Percentiles rank a stretch among this genome's conserved stretches.
phyloP scores from a whole-genome alignment of 2,113 vertebrate species.

The Oreochromis aureus region DNA sequence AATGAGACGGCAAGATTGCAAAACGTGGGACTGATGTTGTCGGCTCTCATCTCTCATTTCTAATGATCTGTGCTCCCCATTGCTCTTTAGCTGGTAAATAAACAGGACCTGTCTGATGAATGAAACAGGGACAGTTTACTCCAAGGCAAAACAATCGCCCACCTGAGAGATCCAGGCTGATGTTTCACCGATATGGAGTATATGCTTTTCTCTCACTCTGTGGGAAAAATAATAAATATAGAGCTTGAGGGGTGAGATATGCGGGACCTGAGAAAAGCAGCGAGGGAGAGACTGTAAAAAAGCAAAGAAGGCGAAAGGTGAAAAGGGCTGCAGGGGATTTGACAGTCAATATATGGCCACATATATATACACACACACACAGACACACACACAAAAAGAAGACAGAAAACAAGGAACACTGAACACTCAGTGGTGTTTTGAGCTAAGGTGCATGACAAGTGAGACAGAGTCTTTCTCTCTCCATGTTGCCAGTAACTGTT shows the following conservation, averaged over 20 bases:
- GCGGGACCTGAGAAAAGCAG: neutral
- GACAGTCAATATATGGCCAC: neutral
- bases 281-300: neutral
- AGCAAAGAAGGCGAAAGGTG: neutral
- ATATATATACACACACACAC: neutral
- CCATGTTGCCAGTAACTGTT: neutral
- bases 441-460: constrained; percentile 41
- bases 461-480: neutral
- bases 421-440: neutral
- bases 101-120: constrained; percentile 26
- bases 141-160: neutral
- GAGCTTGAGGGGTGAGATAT: neutral
- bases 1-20: neutral
- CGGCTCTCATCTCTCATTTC: constrained; percentile 19
- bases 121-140: constrained; percentile 3
- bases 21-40: neutral
- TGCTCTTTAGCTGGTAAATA: constrained; percentile 2
- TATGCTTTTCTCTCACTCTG: neutral
- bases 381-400: neutral
- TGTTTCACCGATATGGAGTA: neutral
- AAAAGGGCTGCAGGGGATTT: neutral
- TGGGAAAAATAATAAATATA: constrained; percentile 32
- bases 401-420: neutral
- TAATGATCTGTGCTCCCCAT: neutral
- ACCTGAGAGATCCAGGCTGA: neutral